These are phyloP conservation scores for Neosilurus mollespiculum DNA, from an alignment of 2,797 vertebrate genomes.

Conservation along the genomic window DNA sequence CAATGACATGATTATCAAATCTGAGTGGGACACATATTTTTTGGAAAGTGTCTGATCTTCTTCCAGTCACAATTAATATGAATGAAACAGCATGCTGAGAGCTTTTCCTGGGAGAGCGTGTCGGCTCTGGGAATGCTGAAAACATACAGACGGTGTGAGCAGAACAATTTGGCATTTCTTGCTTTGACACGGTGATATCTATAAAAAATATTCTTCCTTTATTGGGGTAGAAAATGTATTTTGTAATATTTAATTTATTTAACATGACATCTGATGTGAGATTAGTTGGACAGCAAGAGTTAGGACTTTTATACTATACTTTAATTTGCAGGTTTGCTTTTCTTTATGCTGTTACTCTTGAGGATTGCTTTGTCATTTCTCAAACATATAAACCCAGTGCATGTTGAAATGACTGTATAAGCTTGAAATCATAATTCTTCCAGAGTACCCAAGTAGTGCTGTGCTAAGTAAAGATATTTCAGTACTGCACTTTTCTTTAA, in stretches of 20 bases:
- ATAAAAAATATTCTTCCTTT: not conserved
- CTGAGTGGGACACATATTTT: constrained; percentile 42
- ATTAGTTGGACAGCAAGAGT: not conserved
- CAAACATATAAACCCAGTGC: constrained; percentile 24
- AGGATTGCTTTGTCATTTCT: constrained; percentile 17
- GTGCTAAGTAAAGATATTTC: constrained; percentile 58
- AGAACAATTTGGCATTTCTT: not conserved
- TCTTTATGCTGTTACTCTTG: not conserved
- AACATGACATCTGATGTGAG: not conserved
- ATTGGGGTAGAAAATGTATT: not conserved
- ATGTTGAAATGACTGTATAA: constrained; percentile 45
- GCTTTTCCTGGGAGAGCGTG: constrained; percentile 31
- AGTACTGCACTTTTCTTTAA: constrained; percentile 33
- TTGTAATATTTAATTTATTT: constrained; percentile 19
- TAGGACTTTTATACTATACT: not conserved
- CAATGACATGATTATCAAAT: constrained; percentile 56
- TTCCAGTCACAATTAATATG: constrained; percentile 56
- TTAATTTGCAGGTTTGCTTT: not conserved
- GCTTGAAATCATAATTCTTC: constrained; percentile 47
- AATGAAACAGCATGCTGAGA: constrained; percentile 44
- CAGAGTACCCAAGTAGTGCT: constrained; percentile 45
- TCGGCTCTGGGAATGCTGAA: constrained; percentile 26
- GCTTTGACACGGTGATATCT: constrained; percentile 11
- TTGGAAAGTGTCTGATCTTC: constrained; percentile 50
- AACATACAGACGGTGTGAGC: constrained; percentile 4